Base-by-base conservation (phyloP, 1,140 invertebrate genomes). In the Papilio machaon region DNA sequence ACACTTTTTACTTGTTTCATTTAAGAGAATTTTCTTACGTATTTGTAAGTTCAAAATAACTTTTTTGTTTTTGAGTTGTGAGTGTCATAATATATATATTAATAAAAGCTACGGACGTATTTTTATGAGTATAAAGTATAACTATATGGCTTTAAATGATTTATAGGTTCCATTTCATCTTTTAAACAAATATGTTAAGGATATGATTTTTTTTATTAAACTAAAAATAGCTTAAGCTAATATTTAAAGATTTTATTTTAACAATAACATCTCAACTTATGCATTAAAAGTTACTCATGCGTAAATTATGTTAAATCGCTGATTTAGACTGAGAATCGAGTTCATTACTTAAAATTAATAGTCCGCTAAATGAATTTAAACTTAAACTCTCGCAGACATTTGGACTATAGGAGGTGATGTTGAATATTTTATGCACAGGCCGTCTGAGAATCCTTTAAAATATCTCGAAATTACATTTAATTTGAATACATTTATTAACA, bases 281-380 rank as follows among this genome's bases (percentile, higher is more conserved):
- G 76, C 47, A 82, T 78, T 82, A 67, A 78, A 82, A 77, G 30
- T 85, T 83, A 87, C 85, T 77, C 82, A 83, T 80, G 81, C 73
- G 73, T 80, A 87, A 86, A 79, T 85, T 84, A 81, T 85, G 82
- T 84, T 76, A 86, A 88, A 87, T 86, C 84, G 82, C 83, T 85
- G 83, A 85, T 86, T 90, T 83, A 83, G 85, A 84, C 80, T 81
- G 84, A 89, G 84, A 91, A 88, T 89, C 83, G 86, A 88, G 89
- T 91, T 89, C 91, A 92, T 93, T 92, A 91, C 89, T 92, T 87
- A 90, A 92, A 92, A 91, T 93, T 93, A 94, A 93, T 94, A 94
- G 92, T 92, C 92, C 91, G 86, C 88, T 89, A 93, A 94, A 93
- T 94, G 92, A 90, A 94, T 91, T 93, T 90, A 87, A 91, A 93